Evolutionary conservation across 1,140 invertebrate species (phyloP), one percentile per base, ranked within the genome.

Genomic region (Helicoverpa armigera): DNA sequence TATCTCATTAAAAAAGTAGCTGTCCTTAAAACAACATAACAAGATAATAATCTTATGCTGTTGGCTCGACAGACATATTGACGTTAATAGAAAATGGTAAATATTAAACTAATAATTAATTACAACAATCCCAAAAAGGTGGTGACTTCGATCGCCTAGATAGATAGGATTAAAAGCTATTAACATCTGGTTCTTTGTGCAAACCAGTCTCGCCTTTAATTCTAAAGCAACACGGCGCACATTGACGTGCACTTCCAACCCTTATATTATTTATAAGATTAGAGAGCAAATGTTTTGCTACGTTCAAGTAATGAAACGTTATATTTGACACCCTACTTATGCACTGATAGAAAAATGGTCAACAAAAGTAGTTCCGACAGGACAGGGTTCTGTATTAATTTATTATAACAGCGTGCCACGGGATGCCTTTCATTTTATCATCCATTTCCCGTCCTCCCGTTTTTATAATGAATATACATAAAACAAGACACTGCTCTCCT

Each of bases 61-160:
- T 58, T n/a, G 58, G 61, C 73, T 35, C 29, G 53, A 73, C 73
- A 74, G 53, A 74, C 70, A 58, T 43, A 74, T 43, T 61, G 58
- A 75, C 73, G 73, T 48, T 75, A 77, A 77, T 77, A 77, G 74
- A 53, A 77, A 63, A 75, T 60, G 16, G 53, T 77, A 63, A 77
- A 65, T 77, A 77, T 77, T 50, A 48, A 77, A 77, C 61, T 77
- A 54, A 65, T 77, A 77, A 77, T 65, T 63, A 77, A 77, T 65
- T 77, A 65, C 51, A 58, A 74, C 70, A 65, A 77, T 77, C 61
- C 74, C 50, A 65, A 77, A 77, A 77, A 77, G 74, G 74, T 77
- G 74, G 74, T 65, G 74, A 77, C 74, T 77, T 77, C 74, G 74
- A 77, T 77, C 74, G 61, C 48, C 61, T 35, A 65, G 23, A 31